Conservation (phyloP, 2,888 invertebrate species). For the Dermolepida albohirtum region DNA sequence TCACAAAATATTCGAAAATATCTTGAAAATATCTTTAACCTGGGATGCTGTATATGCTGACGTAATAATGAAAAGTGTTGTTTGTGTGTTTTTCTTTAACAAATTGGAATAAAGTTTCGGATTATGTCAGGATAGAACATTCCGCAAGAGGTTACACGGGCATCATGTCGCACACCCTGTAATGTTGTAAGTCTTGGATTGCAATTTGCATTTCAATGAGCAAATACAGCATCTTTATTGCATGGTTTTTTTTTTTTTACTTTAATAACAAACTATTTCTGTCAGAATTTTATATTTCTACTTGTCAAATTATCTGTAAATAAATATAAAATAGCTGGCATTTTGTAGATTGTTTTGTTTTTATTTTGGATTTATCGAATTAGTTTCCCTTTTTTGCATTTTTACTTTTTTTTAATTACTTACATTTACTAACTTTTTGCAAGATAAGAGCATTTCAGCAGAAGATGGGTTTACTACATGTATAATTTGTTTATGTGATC, state of each 20-base stretch:
- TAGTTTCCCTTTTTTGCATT: slow-evolving; percentile 18
- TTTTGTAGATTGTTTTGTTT: slow-evolving; percentile 18
- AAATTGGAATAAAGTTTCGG: slow-evolving; percentile 3
- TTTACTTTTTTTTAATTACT: slow-evolving; percentile 26
- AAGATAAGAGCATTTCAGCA: slow-evolving; percentile 50
- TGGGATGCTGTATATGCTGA: no score
- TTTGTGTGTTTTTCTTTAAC: no score
- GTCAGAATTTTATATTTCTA: slow-evolving; percentile 9
- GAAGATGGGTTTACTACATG: slow-evolving; percentile 46
- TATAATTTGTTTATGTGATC: slow-evolving; percentile 45
- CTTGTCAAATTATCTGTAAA: background rate
- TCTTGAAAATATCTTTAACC: no score
- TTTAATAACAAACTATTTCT: background rate
- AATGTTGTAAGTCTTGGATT: slow-evolving; percentile 30
- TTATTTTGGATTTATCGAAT: slow-evolving; percentile 15
- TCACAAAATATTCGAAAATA: no score
- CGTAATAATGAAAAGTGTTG: no score
- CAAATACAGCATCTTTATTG: slow-evolving; percentile 50
- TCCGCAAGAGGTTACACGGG: slow-evolving; percentile 37
- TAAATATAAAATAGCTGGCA: slow-evolving; percentile 5
- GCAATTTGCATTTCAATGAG: slow-evolving; percentile 35
- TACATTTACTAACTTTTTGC: slow-evolving; percentile 50
- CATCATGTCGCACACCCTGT: slow-evolving; percentile 32
- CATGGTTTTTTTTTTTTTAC: slow-evolving; percentile 40
- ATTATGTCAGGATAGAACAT: slow-evolving; percentile 37